Evolutionary conservation across 1,140 invertebrate genomes (phyloP), one percentile per base, ranked within the genome.

Genomic region (Drosophila sp.): DNA sequence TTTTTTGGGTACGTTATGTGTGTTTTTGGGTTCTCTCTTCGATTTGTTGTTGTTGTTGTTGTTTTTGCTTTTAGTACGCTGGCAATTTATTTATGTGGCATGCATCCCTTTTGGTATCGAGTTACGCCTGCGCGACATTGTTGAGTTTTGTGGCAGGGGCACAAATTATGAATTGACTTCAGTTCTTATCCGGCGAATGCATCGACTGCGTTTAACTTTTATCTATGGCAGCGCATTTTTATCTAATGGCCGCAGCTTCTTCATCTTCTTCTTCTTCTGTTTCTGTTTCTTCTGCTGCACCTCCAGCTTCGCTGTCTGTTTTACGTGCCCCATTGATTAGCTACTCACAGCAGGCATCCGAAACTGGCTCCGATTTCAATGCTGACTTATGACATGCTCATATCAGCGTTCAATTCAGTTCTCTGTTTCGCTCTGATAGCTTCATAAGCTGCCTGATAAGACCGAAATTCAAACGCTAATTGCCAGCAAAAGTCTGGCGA

Each of bases 21-120:
- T 43, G 46, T 63, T 53, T 53, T 78, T n/a, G 65, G 56, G 36
- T 80, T 56, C 59, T 72, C 53, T 72, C 43, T 63, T 27, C 40
- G 21, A 25, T 8, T 13, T 32, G 57, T 34, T 54, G 40, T 21
- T 45, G 9, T 51, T 43, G 50, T 13, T 32, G 57, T 34, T 54
- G 40, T 21, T 45, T 7, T 51, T 43, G 50, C 14, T 51, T 59
- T 61, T 61, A 21, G 57, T 54, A 54, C 45, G 40, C 57, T 43
- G 75, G 71, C 80, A 76, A 89, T 89, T 89, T 89, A 89, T 87
- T 89, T 89, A 89, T 87, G 83, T 70, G 83, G 58, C 66, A 56
- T 62, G 57, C 65, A 48, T 79, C 80, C 73, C 78, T 89, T 83
- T 69, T 64, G 57, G 75, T 87, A 82, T 89, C 83, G 70, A 80